Percentiles rank a stretch among this genome's conserved stretches.
These are phyloP conservation scores for Lucifuga dentata DNA, from an alignment of 2,113 vertebrate genomes.

Conservation along the genomic window DNA sequence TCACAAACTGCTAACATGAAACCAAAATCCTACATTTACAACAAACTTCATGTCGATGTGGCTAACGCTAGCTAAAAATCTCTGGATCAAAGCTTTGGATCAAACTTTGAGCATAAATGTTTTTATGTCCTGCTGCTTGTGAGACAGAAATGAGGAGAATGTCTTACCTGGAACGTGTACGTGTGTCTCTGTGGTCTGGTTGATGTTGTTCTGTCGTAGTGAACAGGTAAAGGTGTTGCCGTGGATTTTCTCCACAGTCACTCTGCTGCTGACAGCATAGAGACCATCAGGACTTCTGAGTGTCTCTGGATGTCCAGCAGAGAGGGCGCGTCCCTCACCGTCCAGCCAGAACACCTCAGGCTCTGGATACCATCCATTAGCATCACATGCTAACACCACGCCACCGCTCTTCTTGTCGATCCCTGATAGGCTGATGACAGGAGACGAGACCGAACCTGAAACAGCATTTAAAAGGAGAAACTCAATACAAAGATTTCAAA, in stretches of 20 bases:
- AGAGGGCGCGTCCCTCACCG: conserved; percentile 2
- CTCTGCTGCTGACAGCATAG: conserved; percentile 6
- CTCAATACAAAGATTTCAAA: too few species aligned
- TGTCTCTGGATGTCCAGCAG: background rate
- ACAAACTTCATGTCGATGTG: too few species aligned
- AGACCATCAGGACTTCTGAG: background rate
- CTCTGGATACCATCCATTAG: conserved; percentile 27
- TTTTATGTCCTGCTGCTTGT: too few species aligned
- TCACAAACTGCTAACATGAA: too few species aligned
- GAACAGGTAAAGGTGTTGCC: conserved; percentile 21
- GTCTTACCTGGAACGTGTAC: background rate
- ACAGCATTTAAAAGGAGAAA: too few species aligned
- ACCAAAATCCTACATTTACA: too few species aligned
- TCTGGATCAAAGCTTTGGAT: too few species aligned
- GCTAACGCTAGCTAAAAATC: too few species aligned
- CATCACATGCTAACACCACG: background rate
- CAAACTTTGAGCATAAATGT: too few species aligned
- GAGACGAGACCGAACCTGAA: too few species aligned
- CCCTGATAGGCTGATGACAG: background rate
- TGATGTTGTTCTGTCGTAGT: background rate
- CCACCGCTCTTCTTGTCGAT: background rate
- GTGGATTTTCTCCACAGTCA: background rate
- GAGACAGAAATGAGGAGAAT: too few species aligned
- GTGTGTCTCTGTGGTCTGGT: conserved; percentile 1
- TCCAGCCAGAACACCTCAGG: conserved; percentile 28